These are phyloP conservation scores for Muricea muricata DNA, from an alignment of 92 coral and sea anemone genomes.

Conservation along the genomic window DNA sequence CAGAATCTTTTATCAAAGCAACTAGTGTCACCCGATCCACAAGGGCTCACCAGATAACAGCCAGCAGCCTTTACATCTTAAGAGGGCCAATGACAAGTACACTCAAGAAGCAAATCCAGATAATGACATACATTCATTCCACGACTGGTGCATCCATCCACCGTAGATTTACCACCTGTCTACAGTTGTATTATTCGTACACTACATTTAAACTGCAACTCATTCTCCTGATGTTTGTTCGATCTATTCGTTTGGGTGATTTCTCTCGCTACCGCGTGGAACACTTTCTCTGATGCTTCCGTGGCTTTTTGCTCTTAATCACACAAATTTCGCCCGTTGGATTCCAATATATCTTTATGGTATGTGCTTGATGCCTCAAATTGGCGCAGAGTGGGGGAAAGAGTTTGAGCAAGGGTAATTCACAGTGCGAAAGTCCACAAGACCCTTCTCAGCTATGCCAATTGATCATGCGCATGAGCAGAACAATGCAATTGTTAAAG, in stretches of 20 bases:
- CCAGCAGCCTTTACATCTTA: slow-evolving; percentile 50
- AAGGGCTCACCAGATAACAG: slow-evolving; percentile 69
- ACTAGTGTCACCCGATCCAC: slow-evolving; percentile 57
- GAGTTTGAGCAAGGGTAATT: slow-evolving; percentile 54
- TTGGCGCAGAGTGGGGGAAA: slow-evolving; percentile 43
- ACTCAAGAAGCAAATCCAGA: slow-evolving; percentile 12
- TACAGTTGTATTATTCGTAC: slow-evolving; percentile 75
- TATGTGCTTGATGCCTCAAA: slow-evolving; percentile 52
- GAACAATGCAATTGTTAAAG: slow-evolving; percentile 72
- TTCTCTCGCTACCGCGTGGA: neutral
- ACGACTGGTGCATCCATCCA: slow-evolving; percentile 13
- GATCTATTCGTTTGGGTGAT: slow-evolving; percentile 45
- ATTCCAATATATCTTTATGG: slow-evolving; percentile 65
- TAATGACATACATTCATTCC: no score
- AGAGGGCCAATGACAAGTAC: slow-evolving; percentile 53
- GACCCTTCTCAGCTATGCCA: slow-evolving; percentile 63
- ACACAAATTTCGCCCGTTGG: slow-evolving; percentile 73
- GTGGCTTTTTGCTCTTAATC: slow-evolving; percentile 32
- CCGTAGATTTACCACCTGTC: slow-evolving; percentile 16
- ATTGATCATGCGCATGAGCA: slow-evolving; percentile 73
- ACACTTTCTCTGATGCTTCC: slow-evolving; percentile 22
- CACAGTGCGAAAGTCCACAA: slow-evolving; percentile 58
- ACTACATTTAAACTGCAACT: slow-evolving; percentile 37
- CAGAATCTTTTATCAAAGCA: slow-evolving; percentile 75
- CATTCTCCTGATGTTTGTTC: slow-evolving; percentile 49